Evolutionary conservation across 2,888 invertebrate genomes (phyloP).

Genomic region (Onchidella celtica): DNA sequence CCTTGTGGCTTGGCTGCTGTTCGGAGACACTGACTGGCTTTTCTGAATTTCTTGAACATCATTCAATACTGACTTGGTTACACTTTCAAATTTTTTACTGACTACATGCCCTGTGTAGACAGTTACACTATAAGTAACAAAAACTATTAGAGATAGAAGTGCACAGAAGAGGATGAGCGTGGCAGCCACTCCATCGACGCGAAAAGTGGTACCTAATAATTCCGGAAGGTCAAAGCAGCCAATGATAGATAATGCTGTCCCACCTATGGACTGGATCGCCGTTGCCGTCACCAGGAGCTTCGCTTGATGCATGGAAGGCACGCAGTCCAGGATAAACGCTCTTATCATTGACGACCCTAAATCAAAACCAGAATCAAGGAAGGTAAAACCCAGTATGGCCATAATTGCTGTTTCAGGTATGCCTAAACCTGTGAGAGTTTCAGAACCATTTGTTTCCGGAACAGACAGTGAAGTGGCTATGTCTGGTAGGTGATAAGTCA

Average conservation of each 20-base stretch:
- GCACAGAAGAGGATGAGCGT: slow-evolving; percentile 33
- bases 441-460: too few species aligned
- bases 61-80: not conserved
- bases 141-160: slow-evolving; percentile 1
- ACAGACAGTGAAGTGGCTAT: too few species aligned
- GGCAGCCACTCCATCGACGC: slow-evolving; percentile 39
- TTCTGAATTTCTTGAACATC: not conserved
- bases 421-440: too few species aligned
- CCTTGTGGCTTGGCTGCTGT: too few species aligned
- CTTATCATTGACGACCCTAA: slow-evolving; percentile 14
- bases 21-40: not conserved
- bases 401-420: slow-evolving; percentile 23
- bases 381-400: slow-evolving; percentile 28
- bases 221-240: slow-evolving; percentile 39
- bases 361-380: slow-evolving; percentile 36
- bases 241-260: slow-evolving; percentile 29
- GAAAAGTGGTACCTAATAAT: slow-evolving; percentile 19
- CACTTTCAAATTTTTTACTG: not conserved
- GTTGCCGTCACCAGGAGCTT: slow-evolving; percentile 30
- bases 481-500: too few species aligned
- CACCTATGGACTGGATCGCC: not conserved
- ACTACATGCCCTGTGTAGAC: slow-evolving; percentile 5
- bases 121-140: not conserved
- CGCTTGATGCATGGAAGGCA: slow-evolving; percentile 25
- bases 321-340: slow-evolving; percentile 29